Base-by-base conservation (phyloP, 2,888 invertebrate genomes). In the Lithodes maja region DNA sequence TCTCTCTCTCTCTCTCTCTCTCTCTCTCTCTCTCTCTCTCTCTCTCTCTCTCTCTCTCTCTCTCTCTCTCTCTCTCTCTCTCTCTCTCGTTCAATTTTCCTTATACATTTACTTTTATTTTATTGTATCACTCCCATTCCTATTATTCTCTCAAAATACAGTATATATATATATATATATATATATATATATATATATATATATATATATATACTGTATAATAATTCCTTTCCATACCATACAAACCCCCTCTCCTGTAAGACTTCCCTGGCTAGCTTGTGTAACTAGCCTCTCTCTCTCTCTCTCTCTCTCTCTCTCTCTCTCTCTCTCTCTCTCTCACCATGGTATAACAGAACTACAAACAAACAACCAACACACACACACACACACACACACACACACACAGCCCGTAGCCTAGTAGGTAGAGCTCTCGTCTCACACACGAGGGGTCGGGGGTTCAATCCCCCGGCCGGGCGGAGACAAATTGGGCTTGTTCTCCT, bases 121-220 rank as follows among this genome's bases (percentile, higher is more conserved):
- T n/a, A n/a, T n/a, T n/a, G n/a, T n/a, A n/a, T n/a, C n/a, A n/a
- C n/a, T n/a, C n/a, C n/a, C n/a, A n/a, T n/a, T n/a, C n/a, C n/a
- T n/a, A n/a, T n/a, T n/a, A n/a, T n/a, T 33, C 33, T 33, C 33
- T 15, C 15, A 78, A 9, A 0, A 49, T 52, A 5, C 9, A 3
- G 15, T n/a, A 78, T 78, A 33, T 49, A 5, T 49, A 52, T 49
- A 52, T 52, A 79, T 79, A 52, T 52, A 79, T 79, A 52, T 52
- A 79, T 52, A 79, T 79, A 52, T 53, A 5, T 79, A 79, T 53
- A 52, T 79, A 79, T 5, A 54, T 53, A 80, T 53, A 80, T 82
- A 86, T 71, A 74, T 86, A 86, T 81, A 82, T 86, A 86, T 82
- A 74, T 86, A 86, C 69, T 17, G 52, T 61, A 80, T 61, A 7